Evolutionary conservation across 2,797 vertebrate species (phyloP), one percentile per base, ranked within the genome.

Genomic region (Limosa lapponica): DNA sequence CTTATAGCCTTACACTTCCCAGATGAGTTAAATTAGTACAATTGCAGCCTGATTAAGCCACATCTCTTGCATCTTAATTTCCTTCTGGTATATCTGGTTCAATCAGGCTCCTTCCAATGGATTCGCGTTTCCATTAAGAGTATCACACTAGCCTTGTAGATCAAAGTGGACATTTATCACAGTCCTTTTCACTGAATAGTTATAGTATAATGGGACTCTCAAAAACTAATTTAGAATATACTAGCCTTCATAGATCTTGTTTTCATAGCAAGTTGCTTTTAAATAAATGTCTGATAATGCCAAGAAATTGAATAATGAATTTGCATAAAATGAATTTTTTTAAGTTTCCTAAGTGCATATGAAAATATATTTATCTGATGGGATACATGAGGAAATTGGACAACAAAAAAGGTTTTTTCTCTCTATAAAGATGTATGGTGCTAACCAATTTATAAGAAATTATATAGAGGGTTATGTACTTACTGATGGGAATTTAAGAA

Each of bases 161-260:
- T 95, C 93, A 95, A 93, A 96, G 90, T 73, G 88, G 86, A 94
- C 83, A 86, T 95, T 92, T 82, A 80, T 95, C 93, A 95, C 78
- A 90, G 62, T 36, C 46, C 55, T 87, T 78, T 94, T 84, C 88
- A 73, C 57, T 77, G 72, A 82, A 89, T n/a, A 79, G 39, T 62
- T 81, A 57, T 28, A 24, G 44, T 57, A 78, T 81, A 94, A 95
- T 66, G 28, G 22, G 75, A 30, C 17, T 87, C 92, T 94, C 44
- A 71, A 83, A 95, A 95, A 75, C 69, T 83, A 93, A 95, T 92
- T 93, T 95, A 88, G 82, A 84, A 73, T 66, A 82, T 23, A 82
- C 20, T 48, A 91, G 71, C 54, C 59, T 80, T 69, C 75, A 72
- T 25, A 84, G 69, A 90, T 83, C 79, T 92, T 96, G 77, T 93